A percentile compares a stretch with the other conserved stretches of the same genome.
Evolutionary conservation across 2,113 vertebrate genomes (phyloP).

Genomic region (Panthera uncia): DNA sequence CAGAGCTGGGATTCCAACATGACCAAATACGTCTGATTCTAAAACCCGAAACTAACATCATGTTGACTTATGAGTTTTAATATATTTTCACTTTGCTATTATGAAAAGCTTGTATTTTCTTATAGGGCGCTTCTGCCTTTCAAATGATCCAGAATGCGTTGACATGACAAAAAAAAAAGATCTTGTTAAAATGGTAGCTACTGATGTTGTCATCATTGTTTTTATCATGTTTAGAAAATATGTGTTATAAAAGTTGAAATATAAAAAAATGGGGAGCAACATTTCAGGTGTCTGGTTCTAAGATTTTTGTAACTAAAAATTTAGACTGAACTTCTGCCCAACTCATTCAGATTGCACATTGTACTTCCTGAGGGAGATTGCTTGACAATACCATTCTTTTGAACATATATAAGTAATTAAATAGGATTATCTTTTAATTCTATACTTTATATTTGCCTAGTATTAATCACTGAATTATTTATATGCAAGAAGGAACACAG

Average conservation of each 20-base stretch:
- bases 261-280: not conserved
- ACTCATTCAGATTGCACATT: not conserved
- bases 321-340: not conserved
- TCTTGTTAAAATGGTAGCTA: not conserved
- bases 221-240: not conserved
- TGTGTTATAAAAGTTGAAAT: not conserved
- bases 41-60: not conserved
- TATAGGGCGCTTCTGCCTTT: not conserved
- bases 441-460: constrained; percentile 1
- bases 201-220: not conserved
- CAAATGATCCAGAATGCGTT: not conserved
- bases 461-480: constrained; percentile 55
- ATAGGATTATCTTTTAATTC: not conserved
- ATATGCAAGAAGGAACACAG: constrained; percentile 1
- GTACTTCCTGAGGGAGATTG: not conserved
- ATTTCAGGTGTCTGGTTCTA: not conserved
- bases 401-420: constrained; percentile 22
- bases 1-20: not conserved
- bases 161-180: not conserved
- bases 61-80: not conserved
- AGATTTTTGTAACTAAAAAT: not conserved
- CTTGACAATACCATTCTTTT: not conserved
- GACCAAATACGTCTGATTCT: not conserved
- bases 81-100: constrained; percentile 27
- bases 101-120: not conserved